A percentile compares a stretch with the other conserved stretches of the same genome.
Conservation (phyloP, 2,888 invertebrate genomes). For the Portevinia maculata region DNA sequence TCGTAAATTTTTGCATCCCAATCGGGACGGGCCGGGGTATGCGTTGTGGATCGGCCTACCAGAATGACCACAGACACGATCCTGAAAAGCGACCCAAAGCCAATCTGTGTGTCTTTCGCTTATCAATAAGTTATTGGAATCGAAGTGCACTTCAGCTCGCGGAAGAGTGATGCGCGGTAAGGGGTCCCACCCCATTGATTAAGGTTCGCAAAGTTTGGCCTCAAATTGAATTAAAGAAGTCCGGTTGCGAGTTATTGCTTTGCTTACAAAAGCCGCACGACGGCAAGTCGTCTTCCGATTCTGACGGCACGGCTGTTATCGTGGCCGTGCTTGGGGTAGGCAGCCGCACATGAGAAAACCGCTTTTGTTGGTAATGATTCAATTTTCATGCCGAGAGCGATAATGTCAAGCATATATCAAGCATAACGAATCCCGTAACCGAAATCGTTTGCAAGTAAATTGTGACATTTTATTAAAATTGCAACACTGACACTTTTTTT, state of each 20-base stretch:
- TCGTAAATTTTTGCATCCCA: constrained; percentile 76
- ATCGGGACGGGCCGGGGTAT: constrained; percentile 34
- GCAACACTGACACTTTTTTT: constrained; percentile 74
- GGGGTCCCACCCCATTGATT: constrained; percentile 39
- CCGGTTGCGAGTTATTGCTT: constrained; percentile 57
- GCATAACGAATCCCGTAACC: constrained; percentile 70
- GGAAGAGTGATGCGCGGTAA: constrained; percentile 7
- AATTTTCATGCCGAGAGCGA: constrained; percentile 57
- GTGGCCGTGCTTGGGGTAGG: constrained; percentile 35
- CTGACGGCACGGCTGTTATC: constrained; percentile 27
- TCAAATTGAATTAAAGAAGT: constrained; percentile 63
- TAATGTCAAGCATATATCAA: constrained; percentile 67
- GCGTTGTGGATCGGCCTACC: constrained; percentile 22
- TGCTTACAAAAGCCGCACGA: constrained; percentile 34
- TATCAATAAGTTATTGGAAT: constrained; percentile 74
- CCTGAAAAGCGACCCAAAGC: constrained; percentile 57
- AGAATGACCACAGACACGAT: constrained; percentile 60
- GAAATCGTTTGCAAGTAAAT: constrained; percentile 75
- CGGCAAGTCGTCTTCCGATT: constrained; percentile 19
- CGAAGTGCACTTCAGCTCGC: constrained; percentile 64
- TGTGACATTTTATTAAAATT: constrained; percentile 77
- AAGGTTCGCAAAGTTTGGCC: constrained; percentile 40
- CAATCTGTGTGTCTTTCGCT: constrained; percentile 65
- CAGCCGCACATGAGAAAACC: constrained; percentile 6
- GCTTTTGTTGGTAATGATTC: constrained; percentile 57